Evolutionary conservation across 2,797 vertebrate species (phyloP).

Genomic region (Erpetoichthys calabaricus): DNA sequence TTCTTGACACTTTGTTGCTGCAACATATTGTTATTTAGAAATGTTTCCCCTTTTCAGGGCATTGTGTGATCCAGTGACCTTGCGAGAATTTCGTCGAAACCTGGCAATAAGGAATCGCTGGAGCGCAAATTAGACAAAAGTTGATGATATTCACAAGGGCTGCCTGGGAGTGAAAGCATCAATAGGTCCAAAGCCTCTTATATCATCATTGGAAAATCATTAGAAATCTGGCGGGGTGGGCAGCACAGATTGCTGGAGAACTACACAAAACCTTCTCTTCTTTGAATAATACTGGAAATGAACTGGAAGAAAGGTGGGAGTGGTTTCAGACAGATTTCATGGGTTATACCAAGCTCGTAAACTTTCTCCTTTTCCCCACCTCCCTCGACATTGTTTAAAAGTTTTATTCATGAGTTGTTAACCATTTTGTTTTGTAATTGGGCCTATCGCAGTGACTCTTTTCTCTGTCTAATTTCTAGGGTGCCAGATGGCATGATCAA

Average conservation of each 20-base stretch:
- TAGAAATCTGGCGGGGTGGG: constrained; percentile 59
- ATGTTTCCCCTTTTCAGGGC: constrained; percentile 30
- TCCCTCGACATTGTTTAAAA: constrained; percentile 46
- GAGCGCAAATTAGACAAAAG: constrained; percentile 42
- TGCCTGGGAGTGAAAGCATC: constrained; percentile 34
- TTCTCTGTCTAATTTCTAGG: constrained; percentile 40
- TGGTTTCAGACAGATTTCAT: constrained; percentile 39
- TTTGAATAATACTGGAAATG: constrained; percentile 41
- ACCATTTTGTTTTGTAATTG: constrained; percentile 55
- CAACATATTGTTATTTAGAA: constrained; percentile 9
- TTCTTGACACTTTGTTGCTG: constrained; percentile 24
- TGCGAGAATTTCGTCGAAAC: constrained; percentile 24
- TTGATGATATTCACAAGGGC: constrained; percentile 27
- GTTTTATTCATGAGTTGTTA: constrained; percentile 81
- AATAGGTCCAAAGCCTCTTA: constrained; percentile 37
- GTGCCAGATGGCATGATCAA: constrained; percentile 71
- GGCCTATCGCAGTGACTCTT: constrained; percentile 47
- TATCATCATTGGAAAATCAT: constrained; percentile 68
- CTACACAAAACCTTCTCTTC: constrained; percentile 31
- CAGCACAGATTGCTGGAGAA: constrained; percentile 60
- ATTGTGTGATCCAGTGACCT: constrained; percentile 31
- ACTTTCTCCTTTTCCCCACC: constrained; percentile 4
- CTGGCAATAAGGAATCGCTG: constrained; percentile 17
- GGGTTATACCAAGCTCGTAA: background rate
- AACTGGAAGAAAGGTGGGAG: constrained; percentile 54